These are phyloP conservation scores for Porites evermanni DNA, from an alignment of 92 coral and sea anemone species.

Conservation along the genomic window DNA sequence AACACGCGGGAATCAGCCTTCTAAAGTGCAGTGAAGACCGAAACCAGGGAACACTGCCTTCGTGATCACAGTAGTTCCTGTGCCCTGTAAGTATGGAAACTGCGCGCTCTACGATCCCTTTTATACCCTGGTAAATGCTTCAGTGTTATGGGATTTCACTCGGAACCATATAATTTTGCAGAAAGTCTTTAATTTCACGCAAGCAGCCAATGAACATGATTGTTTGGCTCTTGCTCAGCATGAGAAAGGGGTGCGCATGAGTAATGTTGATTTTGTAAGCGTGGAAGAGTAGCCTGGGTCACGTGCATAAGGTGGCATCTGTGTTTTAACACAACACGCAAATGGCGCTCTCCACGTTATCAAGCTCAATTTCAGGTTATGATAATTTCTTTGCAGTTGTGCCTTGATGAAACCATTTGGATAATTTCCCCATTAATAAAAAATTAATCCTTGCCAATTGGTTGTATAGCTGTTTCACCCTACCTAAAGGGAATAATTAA, in stretches of 20 bases:
- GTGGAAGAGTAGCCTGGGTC: background rate
- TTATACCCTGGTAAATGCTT: constrained; percentile 41
- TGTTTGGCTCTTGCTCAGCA: background rate
- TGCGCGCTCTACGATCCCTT: constrained; percentile 21
- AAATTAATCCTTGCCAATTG: background rate
- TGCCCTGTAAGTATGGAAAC: constrained; percentile 79
- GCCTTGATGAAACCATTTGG: background rate
- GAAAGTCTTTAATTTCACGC: background rate
- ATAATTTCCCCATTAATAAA: background rate
- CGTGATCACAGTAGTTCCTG: constrained; percentile 79
- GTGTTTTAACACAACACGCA: background rate
- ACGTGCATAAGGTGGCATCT: background rate
- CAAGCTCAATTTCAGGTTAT: background rate
- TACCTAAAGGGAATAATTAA: too few species aligned
- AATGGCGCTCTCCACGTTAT: background rate
- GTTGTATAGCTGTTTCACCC: background rate
- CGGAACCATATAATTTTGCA: constrained; percentile 14
- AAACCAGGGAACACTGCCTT: constrained; percentile 76
- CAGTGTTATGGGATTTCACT: constrained; percentile 47
- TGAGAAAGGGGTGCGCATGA: background rate
- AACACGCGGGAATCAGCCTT: constrained; percentile 75
- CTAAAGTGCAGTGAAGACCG: constrained; percentile 67
- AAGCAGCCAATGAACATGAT: constrained; percentile 21
- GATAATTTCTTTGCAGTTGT: too few species aligned
- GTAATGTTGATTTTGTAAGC: background rate